Conservation (phyloP, 23 tunicate species). For the Diplosoma virens region DNA sequence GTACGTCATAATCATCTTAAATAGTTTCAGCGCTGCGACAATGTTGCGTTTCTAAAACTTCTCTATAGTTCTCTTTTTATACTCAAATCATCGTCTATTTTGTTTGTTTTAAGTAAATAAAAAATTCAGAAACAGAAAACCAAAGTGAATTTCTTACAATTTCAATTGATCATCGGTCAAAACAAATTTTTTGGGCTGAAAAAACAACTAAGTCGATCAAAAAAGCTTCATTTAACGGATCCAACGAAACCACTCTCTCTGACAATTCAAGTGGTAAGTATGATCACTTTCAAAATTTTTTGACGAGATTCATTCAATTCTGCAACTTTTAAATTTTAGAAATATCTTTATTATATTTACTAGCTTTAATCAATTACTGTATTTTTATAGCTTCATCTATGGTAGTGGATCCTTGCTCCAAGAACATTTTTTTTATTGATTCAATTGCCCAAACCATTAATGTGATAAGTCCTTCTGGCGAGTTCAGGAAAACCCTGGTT, state of each 20-base stretch:
- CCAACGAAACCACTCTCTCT: not conserved
- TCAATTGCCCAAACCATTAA: not conserved
- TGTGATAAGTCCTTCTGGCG: slow-evolving; percentile 2
- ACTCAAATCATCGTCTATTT: not conserved
- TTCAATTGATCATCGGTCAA: slow-evolving; percentile 9
- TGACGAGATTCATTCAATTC: not conserved
- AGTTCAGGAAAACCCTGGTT: not conserved
- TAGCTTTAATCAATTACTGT: not conserved
- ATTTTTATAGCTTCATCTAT: not conserved
- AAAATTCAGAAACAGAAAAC: not conserved
- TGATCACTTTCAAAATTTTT: not conserved
- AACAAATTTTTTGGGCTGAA: slow-evolving; percentile 43
- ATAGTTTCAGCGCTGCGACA: no score
- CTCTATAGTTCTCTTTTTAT: no score
- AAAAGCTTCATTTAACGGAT: slow-evolving; percentile 27
- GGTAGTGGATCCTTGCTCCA: slow-evolving; percentile 20
- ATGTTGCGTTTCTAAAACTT: no score
- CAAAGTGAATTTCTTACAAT: slow-evolving; percentile 3
- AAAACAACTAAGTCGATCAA: slow-evolving; percentile 21
- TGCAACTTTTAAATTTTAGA: not conserved
- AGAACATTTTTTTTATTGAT: slow-evolving; percentile 9
- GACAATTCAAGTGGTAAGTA: not conserved
- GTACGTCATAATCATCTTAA: no score
- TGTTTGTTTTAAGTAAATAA: not conserved
- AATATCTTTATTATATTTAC: not conserved